Evolutionary conservation across 2,888 invertebrate species (phyloP).

Genomic region (Chloroclystis v-ata): DNA sequence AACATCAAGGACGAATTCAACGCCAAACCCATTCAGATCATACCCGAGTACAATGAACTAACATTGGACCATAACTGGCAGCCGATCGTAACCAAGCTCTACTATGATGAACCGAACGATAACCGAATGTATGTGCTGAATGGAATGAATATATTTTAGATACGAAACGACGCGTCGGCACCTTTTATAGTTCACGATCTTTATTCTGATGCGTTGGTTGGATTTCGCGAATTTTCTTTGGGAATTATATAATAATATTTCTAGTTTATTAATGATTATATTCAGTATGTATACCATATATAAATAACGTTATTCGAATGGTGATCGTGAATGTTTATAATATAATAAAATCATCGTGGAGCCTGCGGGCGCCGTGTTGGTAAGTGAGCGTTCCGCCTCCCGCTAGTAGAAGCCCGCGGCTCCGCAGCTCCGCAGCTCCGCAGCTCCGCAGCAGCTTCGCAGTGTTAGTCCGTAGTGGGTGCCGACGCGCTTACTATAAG

Average conservation of each 20-base stretch:
- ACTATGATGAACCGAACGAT: conserved; percentile 38
- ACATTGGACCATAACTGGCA: conserved; percentile 38
- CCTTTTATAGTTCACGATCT: conserved; percentile 15
- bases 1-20: conserved; percentile 36
- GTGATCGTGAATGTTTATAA: conserved; percentile 15
- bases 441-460: background rate
- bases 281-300: background rate
- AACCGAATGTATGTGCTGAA: conserved; percentile 44
- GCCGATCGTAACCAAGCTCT: conserved; percentile 46
- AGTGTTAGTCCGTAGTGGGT: conserved; percentile 1
- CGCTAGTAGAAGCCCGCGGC: conserved; percentile 7
- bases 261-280: background rate
- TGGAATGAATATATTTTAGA: conserved; percentile 47
- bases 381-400: conserved; percentile 20
- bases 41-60: conserved; percentile 5
- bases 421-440: conserved; percentile 5
- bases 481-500: conserved; percentile 9
- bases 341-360: too few relatives aligned
- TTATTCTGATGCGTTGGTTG: too few relatives aligned
- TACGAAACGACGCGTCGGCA: conserved; percentile 15
- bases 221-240: too few relatives aligned
- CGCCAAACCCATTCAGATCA: background rate
- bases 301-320: background rate
- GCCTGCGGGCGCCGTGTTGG: too few relatives aligned
- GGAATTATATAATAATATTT: too few relatives aligned